These are phyloP conservation scores for Columba livia DNA, from an alignment of 2,113 vertebrate species.

Conservation along the genomic window DNA sequence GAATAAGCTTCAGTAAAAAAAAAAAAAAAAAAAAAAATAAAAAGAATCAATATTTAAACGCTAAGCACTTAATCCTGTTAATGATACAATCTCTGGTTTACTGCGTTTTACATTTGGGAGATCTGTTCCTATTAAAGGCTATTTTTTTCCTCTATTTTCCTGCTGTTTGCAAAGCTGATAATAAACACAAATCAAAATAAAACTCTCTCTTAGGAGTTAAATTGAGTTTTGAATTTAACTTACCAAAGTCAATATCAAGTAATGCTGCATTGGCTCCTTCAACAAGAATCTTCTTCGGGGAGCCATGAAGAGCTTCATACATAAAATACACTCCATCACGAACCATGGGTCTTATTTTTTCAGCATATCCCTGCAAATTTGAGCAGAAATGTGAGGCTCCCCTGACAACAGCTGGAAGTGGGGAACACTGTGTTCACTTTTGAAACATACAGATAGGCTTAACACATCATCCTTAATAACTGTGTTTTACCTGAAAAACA, in stretches of 20 bases:
- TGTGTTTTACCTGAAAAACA: background rate
- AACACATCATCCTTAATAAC: background rate
- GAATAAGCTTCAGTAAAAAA: background rate
- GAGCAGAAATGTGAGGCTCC: background rate
- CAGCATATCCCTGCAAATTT: constrained; percentile 84
- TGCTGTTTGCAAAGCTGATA: background rate
- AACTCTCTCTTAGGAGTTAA: background rate
- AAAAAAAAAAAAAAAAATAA: too few species aligned
- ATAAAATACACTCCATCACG: constrained; percentile 96
- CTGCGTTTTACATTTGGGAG: background rate
- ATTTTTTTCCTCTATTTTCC: background rate
- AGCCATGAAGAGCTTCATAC: constrained; percentile 93
- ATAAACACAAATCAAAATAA: background rate
- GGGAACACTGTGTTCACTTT: background rate
- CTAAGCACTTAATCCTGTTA: background rate
- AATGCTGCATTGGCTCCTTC: constrained; percentile 98
- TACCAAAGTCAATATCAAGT: constrained; percentile 98
- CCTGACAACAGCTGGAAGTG: background rate
- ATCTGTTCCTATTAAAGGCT: background rate
- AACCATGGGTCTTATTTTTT: constrained; percentile 94
- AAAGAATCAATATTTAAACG: background rate
- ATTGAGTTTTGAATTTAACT: background rate
- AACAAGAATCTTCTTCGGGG: constrained; percentile 93
- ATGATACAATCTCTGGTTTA: background rate
- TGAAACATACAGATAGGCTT: background rate